Percentiles rank a stretch among this genome's conserved stretches.
Evolutionary conservation across 2,888 invertebrate species (phyloP).

Genomic region (Lithodes maja): DNA sequence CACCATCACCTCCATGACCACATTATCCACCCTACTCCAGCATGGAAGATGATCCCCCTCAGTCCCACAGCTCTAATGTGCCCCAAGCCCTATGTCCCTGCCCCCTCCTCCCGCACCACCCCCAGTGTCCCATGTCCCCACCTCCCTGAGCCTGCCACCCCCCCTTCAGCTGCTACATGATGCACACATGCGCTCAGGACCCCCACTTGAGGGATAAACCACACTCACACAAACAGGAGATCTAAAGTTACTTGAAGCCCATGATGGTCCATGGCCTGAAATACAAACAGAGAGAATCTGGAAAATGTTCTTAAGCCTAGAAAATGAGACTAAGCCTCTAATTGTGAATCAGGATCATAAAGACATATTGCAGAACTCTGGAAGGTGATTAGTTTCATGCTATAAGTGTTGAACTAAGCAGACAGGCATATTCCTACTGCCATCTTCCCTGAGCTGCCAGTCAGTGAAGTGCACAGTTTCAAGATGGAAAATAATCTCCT

Average conservation of each 20-base stretch:
- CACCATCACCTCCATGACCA: constrained; percentile 39
- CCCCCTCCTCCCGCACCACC: constrained; percentile 55
- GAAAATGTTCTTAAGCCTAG: background rate
- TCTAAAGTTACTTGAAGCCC: no score
- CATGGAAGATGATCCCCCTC: constrained; percentile 61
- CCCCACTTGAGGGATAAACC: constrained; percentile 69
- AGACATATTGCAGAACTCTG: background rate
- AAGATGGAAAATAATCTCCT: constrained; percentile 39
- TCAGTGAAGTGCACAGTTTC: constrained; percentile 30
- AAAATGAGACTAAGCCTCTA: background rate
- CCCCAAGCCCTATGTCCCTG: constrained; percentile 64
- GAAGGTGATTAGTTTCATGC: background rate
- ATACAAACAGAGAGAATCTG: background rate
- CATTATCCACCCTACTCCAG: constrained; percentile 61
- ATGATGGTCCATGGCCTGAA: background rate
- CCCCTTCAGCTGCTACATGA: constrained; percentile 68
- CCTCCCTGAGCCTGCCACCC: constrained; percentile 57
- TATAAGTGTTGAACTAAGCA: background rate
- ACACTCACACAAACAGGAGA: background rate
- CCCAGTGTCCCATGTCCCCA: constrained; percentile 56
- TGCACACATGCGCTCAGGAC: constrained; percentile 67
- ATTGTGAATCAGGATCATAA: background rate
- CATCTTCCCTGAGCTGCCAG: constrained; percentile 53
- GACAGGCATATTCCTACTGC: constrained; percentile 46
- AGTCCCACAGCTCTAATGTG: constrained; percentile 52